Conservation (phyloP, 2,888 invertebrate genomes). For the Cistogaster globosa region DNA sequence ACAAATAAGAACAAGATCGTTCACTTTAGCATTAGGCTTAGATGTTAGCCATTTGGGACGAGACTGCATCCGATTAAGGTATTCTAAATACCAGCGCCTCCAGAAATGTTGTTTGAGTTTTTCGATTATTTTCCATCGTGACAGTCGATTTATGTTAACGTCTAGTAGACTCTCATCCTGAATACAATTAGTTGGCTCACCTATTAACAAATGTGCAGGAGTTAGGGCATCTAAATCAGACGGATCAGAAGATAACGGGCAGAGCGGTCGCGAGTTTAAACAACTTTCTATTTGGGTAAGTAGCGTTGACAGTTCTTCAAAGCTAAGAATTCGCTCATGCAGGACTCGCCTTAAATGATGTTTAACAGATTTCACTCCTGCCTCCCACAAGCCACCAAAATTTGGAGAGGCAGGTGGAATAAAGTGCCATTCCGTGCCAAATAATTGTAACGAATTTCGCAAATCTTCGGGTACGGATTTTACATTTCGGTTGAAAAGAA, state of each 20-base stretch:
- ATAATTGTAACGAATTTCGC: constrained; percentile 26
- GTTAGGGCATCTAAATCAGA: constrained; percentile 51
- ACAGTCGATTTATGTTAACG: constrained; percentile 1
- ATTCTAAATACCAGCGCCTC: constrained; percentile 6
- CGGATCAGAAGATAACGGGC: constrained; percentile 48
- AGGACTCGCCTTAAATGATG: constrained; percentile 7
- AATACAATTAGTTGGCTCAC: constrained; percentile 33
- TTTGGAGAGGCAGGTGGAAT: constrained; percentile 48
- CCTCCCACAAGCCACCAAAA: constrained; percentile 63
- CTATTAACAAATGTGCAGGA: constrained; percentile 54
- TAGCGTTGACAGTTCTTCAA: constrained; percentile 59
- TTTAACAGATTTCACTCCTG: constrained; percentile 36
- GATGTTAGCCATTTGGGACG: constrained; percentile 29
- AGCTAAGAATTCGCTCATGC: constrained; percentile 41
- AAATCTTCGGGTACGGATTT: constrained; percentile 16
- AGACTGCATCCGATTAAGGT: constrained; percentile 20
- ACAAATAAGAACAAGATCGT: too few relatives aligned
- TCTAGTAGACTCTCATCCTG: constrained; percentile 49
- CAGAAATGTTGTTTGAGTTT: too few relatives aligned
- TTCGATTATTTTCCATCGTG: too few relatives aligned
- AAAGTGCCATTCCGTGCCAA: constrained; percentile 47
- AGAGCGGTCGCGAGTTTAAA: constrained; percentile 58
- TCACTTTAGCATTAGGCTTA: constrained; percentile 1
- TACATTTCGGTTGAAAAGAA: constrained; percentile 58
- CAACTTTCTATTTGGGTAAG: constrained; percentile 41